Evolutionary conservation across 2,797 vertebrate genomes (phyloP).

Genomic region (Gambelia wislizenii): DNA sequence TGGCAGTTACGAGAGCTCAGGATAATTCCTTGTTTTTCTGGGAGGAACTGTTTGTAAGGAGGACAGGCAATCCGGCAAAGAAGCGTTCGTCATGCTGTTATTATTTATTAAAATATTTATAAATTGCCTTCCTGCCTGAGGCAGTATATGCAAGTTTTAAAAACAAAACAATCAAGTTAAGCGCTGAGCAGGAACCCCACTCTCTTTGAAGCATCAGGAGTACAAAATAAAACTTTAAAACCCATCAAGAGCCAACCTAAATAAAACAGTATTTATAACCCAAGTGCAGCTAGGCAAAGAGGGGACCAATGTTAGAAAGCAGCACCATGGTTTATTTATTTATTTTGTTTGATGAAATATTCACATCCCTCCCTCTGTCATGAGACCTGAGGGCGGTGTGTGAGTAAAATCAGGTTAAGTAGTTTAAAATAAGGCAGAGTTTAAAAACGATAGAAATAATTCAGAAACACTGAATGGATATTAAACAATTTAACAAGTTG

Average conservation of each 20-base stretch:
- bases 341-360: too few relatives aligned
- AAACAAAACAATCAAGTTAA: background rate
- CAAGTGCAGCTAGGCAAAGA: background rate
- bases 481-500: too few relatives aligned
- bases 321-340: background rate
- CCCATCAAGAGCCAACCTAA: background rate
- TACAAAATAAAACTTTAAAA: background rate
- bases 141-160: background rate
- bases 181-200: background rate
- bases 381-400: too few relatives aligned
- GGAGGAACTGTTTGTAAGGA: background rate
- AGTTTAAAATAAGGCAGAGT: too few relatives aligned
- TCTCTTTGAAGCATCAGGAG: background rate
- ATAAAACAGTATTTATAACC: background rate
- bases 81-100: background rate
- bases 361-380: too few relatives aligned
- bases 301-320: background rate
- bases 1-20: background rate
- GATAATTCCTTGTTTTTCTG: background rate
- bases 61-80: background rate
- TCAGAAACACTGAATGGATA: too few relatives aligned
- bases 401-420: too few relatives aligned
- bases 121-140: too few relatives aligned
- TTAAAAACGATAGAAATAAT: too few relatives aligned
- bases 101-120: background rate